Base-by-base conservation (phyloP, 2,888 invertebrate genomes). In the Silvanus unidentatus region DNA sequence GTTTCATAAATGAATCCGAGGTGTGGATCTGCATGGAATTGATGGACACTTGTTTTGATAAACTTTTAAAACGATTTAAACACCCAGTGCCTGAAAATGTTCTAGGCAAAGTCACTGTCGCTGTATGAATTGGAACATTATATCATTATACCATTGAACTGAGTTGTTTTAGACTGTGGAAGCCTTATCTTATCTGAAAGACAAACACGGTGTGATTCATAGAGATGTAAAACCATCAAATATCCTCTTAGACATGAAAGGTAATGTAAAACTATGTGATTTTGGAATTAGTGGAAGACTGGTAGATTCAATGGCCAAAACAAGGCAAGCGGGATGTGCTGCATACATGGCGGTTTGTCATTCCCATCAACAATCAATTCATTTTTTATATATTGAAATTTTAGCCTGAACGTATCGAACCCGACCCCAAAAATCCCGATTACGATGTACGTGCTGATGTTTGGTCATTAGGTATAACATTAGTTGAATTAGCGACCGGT, bases 1-100 rank as follows among this genome's bases (percentile, higher is more conserved):
- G 95, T 75, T 97, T 99, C 74, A 95, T 99, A 43, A 95, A 93
- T 0, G 92, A 93, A 68, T 88, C 92, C 1, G 96, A 98, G 71
- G 97, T 99, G 1, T 98, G 98, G 95, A 98, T 99, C 67, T 99
- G 98, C 71, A 99, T 99, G 99, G 99, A 99, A 75, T 78, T 98
- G 56, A 99, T 99, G 99, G 88, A 94, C 10, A 95, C 96, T 13
- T 99, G 99, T 74, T 88, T 99, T 68, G 99, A 99, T 71, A 98
- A 98, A 75, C 75, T 99, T 64, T 77, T 97, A 49, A 94, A 93
- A 72, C 75, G 84, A 58, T 77, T 89, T 30, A 84, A 86, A 50
- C 81, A 82, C 55, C 88, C 95, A n/a, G 89, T 99, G 65, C 98
- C 98, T 2, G 98, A 99, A 75, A 80, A 82, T 60, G 94, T 99